Conservation (phyloP, 2,113 vertebrate genomes). For the Willisornis vidua region DNA sequence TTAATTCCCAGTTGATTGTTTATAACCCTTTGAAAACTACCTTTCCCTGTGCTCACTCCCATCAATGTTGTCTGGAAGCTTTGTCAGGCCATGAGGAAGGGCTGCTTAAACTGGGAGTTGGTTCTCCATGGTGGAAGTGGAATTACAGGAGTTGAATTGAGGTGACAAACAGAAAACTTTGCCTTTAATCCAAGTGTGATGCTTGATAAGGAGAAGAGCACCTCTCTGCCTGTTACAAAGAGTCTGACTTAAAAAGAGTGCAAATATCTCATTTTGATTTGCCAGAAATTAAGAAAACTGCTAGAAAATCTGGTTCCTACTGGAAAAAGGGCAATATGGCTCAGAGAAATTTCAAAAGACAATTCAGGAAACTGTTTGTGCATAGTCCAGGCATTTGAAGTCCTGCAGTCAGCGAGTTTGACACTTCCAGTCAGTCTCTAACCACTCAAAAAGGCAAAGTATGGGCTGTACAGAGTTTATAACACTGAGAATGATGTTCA, state of each 20-base stretch:
- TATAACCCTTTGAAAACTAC: not conserved
- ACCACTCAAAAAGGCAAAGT: not conserved
- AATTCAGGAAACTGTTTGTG: not conserved
- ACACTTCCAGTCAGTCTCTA: not conserved
- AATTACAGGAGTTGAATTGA: not conserved
- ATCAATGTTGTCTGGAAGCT: not conserved
- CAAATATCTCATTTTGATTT: not conserved
- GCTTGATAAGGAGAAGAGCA: not conserved
- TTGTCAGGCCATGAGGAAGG: not conserved
- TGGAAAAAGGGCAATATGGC: not conserved
- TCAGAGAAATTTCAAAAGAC: not conserved
- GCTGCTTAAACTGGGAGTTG: not conserved
- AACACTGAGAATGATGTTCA: not conserved
- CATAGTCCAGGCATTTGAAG: not conserved
- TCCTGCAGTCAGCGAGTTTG: not conserved
- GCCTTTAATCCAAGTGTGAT: not conserved
- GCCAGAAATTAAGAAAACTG: not conserved
- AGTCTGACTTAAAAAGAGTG: not conserved
- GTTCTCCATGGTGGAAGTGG: not conserved
- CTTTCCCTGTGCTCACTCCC: not conserved
- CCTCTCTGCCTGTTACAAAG: not conserved
- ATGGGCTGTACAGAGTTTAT: not conserved
- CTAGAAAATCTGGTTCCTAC: not conserved
- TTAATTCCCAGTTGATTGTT: not conserved
- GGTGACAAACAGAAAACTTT: not conserved